Conservation (phyloP, 2,113 vertebrate species). For the Romanogobio albipinnatus region DNA sequence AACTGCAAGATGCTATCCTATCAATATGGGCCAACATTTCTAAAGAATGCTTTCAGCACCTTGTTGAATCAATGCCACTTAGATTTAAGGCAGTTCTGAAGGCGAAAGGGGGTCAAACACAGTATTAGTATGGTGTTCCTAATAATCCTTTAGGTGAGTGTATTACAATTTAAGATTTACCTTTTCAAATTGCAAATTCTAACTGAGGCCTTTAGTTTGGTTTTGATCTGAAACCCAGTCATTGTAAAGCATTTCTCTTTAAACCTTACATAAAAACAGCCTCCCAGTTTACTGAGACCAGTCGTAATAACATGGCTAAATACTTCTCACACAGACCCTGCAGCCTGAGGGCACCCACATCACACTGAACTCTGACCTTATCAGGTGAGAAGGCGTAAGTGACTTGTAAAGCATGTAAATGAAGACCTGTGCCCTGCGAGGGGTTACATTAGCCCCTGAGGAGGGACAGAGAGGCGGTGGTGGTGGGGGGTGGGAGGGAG, state of each 20-base stretch:
- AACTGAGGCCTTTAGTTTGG: not conserved
- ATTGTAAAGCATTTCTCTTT: not conserved
- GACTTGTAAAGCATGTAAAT: slow-evolving; percentile 68
- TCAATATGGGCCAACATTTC: too few species aligned
- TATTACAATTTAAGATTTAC: not conserved
- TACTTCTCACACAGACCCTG: slow-evolving; percentile 63
- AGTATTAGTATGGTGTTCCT: too few species aligned
- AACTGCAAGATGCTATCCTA: too few species aligned
- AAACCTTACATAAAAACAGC: not conserved
- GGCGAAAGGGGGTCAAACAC: too few species aligned
- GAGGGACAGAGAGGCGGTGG: not conserved
- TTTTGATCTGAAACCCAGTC: not conserved
- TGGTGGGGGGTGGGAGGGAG: not conserved
- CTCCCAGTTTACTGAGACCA: slow-evolving; percentile 66
- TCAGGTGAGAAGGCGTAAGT: slow-evolving; percentile 67
- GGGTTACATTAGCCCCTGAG: slow-evolving; percentile 41
- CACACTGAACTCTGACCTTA: slow-evolving; percentile 54
- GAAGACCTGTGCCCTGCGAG: slow-evolving; percentile 23
- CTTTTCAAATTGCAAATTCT: not conserved
- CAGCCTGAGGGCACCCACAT: slow-evolving; percentile 28
- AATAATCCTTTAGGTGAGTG: too few species aligned
- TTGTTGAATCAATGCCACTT: too few species aligned
- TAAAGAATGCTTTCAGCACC: too few species aligned
- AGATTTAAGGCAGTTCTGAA: too few species aligned
- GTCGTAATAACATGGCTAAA: slow-evolving; percentile 65